Percentiles rank a stretch among this genome's conserved stretches.
These are phyloP conservation scores for Syrmaticus mikado DNA, from an alignment of 2,113 vertebrate species.

Conservation along the genomic window DNA sequence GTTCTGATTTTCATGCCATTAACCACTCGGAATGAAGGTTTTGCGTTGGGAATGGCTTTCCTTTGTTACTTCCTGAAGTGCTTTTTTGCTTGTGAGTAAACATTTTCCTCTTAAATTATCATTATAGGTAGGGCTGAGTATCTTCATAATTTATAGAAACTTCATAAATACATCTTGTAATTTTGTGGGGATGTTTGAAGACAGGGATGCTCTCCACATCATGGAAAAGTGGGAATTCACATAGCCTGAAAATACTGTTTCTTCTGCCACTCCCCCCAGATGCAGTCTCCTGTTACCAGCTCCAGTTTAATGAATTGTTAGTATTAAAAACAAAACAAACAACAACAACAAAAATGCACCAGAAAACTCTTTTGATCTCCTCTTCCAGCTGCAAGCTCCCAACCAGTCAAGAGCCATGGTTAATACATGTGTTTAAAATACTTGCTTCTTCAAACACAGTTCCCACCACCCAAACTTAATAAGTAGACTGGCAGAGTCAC, in stretches of 20 bases:
- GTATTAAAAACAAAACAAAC: constrained; percentile 31
- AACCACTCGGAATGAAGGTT: neutral
- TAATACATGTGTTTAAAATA: constrained; percentile 51
- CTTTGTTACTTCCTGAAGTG: neutral
- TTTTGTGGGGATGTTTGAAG: neutral
- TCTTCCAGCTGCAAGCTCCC: constrained; percentile 60
- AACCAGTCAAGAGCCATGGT: constrained; percentile 16
- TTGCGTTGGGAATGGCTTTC: neutral
- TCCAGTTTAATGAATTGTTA: constrained; percentile 48
- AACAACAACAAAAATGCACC: neutral
- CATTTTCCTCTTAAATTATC: neutral
- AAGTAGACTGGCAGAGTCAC: neutral
- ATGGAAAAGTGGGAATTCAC: constrained; percentile 7
- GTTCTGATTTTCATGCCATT: neutral
- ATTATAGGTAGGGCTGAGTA: neutral
- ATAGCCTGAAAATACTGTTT: constrained; percentile 23
- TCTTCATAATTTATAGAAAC: neutral
- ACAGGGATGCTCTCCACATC: neutral
- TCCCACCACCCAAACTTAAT: neutral
- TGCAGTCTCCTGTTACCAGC: constrained; percentile 37
- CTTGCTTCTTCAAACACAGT: neutral
- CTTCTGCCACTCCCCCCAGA: constrained; percentile 22
- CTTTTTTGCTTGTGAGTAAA: neutral
- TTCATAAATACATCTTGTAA: neutral
- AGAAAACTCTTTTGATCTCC: constrained; percentile 26